Percentiles rank a stretch among this genome's conserved stretches.
phyloP scores from a whole-genome alignment of 2,797 vertebrate species.

The Scarus forsteni region DNA sequence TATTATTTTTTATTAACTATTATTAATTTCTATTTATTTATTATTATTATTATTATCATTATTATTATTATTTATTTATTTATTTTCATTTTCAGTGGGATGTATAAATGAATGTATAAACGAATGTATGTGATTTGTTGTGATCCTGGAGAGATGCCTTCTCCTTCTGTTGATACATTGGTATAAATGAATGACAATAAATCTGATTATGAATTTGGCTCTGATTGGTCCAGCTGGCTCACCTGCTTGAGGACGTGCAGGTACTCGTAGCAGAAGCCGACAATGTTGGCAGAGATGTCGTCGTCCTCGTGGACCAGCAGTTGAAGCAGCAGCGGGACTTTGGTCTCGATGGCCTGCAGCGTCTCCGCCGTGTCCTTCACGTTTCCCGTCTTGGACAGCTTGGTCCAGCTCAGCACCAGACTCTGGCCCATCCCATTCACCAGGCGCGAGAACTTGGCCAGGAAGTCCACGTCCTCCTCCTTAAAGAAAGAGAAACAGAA shows the following conservation, averaged over 20 bases:
- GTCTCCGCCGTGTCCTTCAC: conserved; percentile 89
- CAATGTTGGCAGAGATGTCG: conserved; percentile 97
- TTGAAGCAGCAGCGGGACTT: conserved; percentile 93
- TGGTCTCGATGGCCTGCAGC: conserved; percentile 91
- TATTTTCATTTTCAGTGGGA: no score
- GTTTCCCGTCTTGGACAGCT: conserved; percentile 89
- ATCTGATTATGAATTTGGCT: neutral
- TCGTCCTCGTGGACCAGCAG: conserved; percentile 96
- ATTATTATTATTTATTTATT: no score
- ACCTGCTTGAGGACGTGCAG: conserved; percentile 98
- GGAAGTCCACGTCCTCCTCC: conserved; percentile 99
- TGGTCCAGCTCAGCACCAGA: conserved; percentile 96
- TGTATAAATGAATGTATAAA: no score
- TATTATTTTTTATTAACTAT: no score
- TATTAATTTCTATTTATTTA: no score
- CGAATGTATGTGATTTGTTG: no score
- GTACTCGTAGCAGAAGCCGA: conserved; percentile 98
- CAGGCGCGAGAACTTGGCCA: conserved; percentile 96
- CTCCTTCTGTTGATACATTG: no score
- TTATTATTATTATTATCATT: no score
- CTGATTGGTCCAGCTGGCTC: neutral
- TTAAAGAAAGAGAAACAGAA: conserved; percentile 47
- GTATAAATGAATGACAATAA: no score
- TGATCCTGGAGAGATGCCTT: no score
- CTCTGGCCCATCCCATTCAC: conserved; percentile 98